phyloP scores from a whole-genome alignment of 2,888 invertebrate genomes.

The Rhamnusium bicolor region DNA sequence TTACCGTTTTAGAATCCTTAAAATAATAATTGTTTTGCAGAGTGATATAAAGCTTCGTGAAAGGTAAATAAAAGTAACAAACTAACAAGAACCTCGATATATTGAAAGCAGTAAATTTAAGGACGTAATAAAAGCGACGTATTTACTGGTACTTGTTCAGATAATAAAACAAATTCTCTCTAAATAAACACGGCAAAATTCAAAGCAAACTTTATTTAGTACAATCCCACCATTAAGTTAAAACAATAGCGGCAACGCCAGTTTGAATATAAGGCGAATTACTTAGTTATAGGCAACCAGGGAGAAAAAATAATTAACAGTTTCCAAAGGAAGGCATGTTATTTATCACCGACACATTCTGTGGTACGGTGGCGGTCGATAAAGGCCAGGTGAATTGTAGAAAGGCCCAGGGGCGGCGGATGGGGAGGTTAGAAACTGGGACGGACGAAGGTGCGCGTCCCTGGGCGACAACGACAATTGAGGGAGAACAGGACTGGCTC shows the following conservation, averaged over 20 bases:
- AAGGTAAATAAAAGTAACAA: constrained; percentile 19
- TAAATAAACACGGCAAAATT: constrained; percentile 21
- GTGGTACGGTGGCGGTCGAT: constrained; percentile 60
- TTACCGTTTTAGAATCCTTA: not conserved
- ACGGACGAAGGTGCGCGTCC: constrained; percentile 39
- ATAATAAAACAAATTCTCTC: constrained; percentile 27
- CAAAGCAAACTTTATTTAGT: constrained; percentile 12
- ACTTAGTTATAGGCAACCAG: constrained; percentile 60
- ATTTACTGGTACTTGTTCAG: constrained; percentile 28
- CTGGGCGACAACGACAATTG: constrained; percentile 14
- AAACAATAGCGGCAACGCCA: constrained; percentile 16
- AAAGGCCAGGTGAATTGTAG: constrained; percentile 65
- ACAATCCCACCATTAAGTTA: constrained; percentile 14
- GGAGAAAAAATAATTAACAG: constrained; percentile 63
- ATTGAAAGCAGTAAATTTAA: constrained; percentile 33
- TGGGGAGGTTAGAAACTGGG: constrained; percentile 44
- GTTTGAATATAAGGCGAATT: constrained; percentile 45
- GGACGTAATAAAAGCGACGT: constrained; percentile 23
- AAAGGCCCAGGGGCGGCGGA: constrained; percentile 54
- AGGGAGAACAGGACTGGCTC: constrained; percentile 10
- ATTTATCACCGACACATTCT: constrained; percentile 62
- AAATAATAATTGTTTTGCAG: not conserved
- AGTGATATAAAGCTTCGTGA: not conserved
- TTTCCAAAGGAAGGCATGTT: constrained; percentile 61
- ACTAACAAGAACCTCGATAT: constrained; percentile 29